phyloP scores from a whole-genome alignment of 2,113 vertebrate genomes.

The Regulus satrapa region DNA sequence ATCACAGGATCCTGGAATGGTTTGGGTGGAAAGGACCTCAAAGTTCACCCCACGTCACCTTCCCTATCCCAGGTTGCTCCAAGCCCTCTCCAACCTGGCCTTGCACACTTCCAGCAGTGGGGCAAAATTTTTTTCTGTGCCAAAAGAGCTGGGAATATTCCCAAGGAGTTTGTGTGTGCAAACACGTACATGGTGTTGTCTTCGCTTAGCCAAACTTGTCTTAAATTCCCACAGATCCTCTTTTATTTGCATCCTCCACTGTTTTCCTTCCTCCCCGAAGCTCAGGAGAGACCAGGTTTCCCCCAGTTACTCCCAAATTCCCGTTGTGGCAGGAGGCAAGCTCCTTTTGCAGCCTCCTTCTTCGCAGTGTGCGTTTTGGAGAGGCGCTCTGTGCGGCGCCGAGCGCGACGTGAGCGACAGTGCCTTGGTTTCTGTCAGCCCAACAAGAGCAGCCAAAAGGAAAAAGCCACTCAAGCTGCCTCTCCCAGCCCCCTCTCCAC shows the following conservation, averaged over 20 bases:
- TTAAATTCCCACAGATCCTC: not conserved
- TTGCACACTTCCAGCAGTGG: not conserved
- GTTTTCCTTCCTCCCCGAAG: not conserved
- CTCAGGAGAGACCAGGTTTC: not conserved
- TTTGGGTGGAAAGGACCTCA: not conserved
- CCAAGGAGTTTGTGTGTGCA: not conserved
- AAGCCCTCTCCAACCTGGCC: not conserved
- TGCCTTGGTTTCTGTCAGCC: conserved; percentile 1
- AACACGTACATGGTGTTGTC: rapidly evolving
- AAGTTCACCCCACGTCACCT: not conserved
- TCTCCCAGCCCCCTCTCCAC: not conserved
- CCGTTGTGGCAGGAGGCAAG: rapidly evolving
- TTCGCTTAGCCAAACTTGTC: not conserved
- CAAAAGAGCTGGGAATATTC: not conserved
- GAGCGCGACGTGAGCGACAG: not conserved
- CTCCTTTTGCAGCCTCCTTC: not conserved
- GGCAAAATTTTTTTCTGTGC: not conserved
- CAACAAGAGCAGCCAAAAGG: not conserved
- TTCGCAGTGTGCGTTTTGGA: not conserved
- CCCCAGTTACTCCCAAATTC: not conserved
- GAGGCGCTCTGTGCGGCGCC: not conserved
- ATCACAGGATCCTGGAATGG: not conserved
- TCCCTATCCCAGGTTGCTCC: not conserved
- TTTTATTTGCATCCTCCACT: not conserved
- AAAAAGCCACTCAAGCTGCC: not conserved